A percentile compares a stretch with the other conserved stretches of the same genome.
phyloP scores from a whole-genome alignment of 2,113 vertebrate species.

The Carettochelys insculpta region DNA sequence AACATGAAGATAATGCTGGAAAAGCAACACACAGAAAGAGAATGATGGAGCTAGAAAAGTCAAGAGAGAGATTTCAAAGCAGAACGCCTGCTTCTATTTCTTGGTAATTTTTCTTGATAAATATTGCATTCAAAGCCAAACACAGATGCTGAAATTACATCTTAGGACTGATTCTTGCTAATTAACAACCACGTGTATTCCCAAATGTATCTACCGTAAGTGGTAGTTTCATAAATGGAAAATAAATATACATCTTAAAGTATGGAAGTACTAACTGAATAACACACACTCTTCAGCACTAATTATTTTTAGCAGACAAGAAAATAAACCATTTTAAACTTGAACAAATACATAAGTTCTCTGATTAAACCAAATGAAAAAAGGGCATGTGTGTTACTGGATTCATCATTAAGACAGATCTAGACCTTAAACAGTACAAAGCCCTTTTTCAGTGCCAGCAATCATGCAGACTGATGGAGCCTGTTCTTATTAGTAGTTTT shows the following conservation, averaged over 20 bases:
- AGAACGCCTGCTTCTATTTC: background rate
- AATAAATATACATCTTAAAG: background rate
- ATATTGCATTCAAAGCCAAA: background rate
- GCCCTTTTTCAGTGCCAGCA: background rate
- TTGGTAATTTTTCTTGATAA: background rate
- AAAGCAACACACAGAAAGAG: background rate
- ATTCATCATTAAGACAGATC: background rate
- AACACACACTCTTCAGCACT: background rate
- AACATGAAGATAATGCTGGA: background rate
- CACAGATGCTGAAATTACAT: background rate
- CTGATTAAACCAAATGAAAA: background rate
- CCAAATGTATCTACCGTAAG: background rate
- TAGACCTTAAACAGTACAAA: background rate
- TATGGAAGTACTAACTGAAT: background rate
- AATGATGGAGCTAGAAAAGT: background rate
- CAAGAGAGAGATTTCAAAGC: background rate
- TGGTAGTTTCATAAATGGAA: background rate
- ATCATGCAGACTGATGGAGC: background rate
- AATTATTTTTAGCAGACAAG: background rate
- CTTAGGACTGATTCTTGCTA: background rate
- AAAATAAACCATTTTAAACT: background rate
- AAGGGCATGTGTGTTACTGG: rapidly evolving
- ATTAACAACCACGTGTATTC: background rate
- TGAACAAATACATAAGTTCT: background rate
- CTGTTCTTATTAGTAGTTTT: background rate